Evolutionary conservation across 37 sponge, comb jelly and placozoan species (phyloP).

Genomic region (Beroe forskalii): DNA sequence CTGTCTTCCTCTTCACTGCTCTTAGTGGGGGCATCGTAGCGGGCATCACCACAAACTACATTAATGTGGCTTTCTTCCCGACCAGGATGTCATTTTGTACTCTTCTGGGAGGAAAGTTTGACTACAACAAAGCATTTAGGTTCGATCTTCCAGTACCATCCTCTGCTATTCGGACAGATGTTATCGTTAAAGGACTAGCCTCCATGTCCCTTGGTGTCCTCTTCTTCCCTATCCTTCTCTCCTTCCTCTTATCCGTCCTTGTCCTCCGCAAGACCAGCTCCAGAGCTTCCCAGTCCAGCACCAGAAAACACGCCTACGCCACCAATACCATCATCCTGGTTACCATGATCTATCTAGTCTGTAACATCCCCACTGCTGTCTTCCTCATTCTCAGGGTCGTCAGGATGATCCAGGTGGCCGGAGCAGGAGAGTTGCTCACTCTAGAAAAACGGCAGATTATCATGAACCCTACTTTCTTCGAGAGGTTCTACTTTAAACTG

Average conservation of each 20-base stretch:
- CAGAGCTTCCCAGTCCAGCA: not conserved
- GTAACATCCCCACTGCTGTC: not conserved
- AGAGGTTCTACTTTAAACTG: not conserved
- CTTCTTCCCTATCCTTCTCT: not conserved
- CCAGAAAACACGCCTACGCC: not conserved
- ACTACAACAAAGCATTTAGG: not conserved
- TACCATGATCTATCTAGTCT: not conserved
- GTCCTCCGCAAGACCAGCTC: not conserved
- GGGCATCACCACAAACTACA: not conserved
- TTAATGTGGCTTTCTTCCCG: not conserved
- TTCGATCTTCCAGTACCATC: not conserved
- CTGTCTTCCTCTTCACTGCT: not conserved
- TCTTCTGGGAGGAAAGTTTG: not conserved
- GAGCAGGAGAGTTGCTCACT: not conserved
- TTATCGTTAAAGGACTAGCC: not conserved
- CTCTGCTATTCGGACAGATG: not conserved
- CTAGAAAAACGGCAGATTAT: not conserved
- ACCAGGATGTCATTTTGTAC: not conserved
- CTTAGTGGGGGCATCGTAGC: not conserved
- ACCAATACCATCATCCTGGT: not conserved
- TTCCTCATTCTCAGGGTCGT: not conserved
- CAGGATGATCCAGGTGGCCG: not conserved
- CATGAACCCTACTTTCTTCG: not conserved
- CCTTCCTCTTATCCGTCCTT: not conserved
- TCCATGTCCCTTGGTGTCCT: not conserved